Evolutionary conservation across 2,888 invertebrate genomes (phyloP).

Genomic region (Pseudococcus viburni): DNA sequence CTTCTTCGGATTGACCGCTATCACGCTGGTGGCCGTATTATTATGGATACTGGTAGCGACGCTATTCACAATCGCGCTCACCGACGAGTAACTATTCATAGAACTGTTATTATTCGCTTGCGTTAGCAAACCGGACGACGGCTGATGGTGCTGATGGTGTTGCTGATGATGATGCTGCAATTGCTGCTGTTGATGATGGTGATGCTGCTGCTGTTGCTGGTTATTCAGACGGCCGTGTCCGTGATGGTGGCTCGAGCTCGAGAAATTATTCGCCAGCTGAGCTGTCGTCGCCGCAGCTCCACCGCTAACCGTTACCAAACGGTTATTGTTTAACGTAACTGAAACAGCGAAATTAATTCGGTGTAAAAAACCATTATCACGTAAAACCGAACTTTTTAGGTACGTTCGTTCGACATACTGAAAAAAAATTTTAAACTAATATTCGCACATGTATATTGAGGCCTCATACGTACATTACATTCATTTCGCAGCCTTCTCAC

Average conservation of each 20-base stretch:
- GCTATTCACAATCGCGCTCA: constrained; percentile 50
- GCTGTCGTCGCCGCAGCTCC: constrained; percentile 27
- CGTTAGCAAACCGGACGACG: not conserved
- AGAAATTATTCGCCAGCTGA: constrained; percentile 39
- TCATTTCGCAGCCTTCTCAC: not conserved
- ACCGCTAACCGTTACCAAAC: constrained; percentile 46
- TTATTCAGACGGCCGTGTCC: constrained; percentile 36
- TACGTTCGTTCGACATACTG: not conserved
- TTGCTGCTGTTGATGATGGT: not conserved
- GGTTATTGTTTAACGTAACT: constrained; percentile 59
- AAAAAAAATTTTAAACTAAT: not conserved
- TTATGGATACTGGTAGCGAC: constrained; percentile 58
- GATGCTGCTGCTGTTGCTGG: constrained; percentile 3
- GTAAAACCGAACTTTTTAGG: not conserved
- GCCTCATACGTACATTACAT: not conserved
- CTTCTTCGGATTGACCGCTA: constrained; percentile 59
- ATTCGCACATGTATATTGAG: constrained; percentile 4
- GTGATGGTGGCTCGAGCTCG: constrained; percentile 4
- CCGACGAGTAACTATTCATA: constrained; percentile 57
- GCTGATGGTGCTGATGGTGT: not conserved
- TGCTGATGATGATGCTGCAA: not conserved
- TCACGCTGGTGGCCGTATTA: constrained; percentile 52
- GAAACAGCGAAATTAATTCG: not conserved
- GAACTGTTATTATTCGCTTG: constrained; percentile 2
- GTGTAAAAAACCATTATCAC: not conserved